phyloP scores from a whole-genome alignment of 2,888 invertebrate genomes.

The Odontothrips loti region DNA sequence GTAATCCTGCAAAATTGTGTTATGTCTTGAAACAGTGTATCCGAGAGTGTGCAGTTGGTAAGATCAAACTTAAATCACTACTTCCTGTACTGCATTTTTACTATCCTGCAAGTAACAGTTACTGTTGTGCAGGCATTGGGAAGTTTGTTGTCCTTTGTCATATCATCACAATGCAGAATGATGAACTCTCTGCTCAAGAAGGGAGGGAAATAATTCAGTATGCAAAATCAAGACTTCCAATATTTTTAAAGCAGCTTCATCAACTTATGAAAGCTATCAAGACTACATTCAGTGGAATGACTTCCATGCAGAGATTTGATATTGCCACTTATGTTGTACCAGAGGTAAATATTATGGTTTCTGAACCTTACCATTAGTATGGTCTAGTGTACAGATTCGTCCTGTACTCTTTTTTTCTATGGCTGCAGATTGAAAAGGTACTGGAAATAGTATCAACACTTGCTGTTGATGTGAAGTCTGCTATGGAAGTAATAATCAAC shows the following conservation, averaged over 20 bases:
- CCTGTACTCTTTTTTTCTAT: constrained; percentile 37
- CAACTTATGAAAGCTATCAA: constrained; percentile 58
- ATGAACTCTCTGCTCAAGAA: constrained; percentile 58
- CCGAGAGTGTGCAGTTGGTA: constrained; percentile 59
- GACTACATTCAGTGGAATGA: constrained; percentile 56
- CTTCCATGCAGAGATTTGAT: constrained; percentile 56
- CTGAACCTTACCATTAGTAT: constrained; percentile 7
- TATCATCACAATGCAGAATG: constrained; percentile 59
- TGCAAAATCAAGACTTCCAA: constrained; percentile 61
- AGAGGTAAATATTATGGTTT: constrained; percentile 50
- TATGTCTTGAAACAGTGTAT: constrained; percentile 59
- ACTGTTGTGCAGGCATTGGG: constrained; percentile 47
- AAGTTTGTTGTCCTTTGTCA: constrained; percentile 60
- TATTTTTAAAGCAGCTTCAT: constrained; percentile 59
- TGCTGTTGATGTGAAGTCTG: constrained; percentile 56
- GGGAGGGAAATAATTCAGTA: constrained; percentile 63
- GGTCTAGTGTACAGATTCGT: not conserved
- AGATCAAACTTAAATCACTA: constrained; percentile 35
- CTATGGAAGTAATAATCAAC: constrained; percentile 57
- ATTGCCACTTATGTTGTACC: constrained; percentile 63
- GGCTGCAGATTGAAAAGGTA: constrained; percentile 56
- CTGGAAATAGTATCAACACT: constrained; percentile 57
- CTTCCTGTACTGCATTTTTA: constrained; percentile 20
- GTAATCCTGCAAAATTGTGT: constrained; percentile 58
- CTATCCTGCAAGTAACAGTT: not conserved